A percentile compares a stretch with the other conserved stretches of the same genome.
phyloP scores from a whole-genome alignment of 1,140 invertebrate genomes.

The Mamestra configurata region DNA sequence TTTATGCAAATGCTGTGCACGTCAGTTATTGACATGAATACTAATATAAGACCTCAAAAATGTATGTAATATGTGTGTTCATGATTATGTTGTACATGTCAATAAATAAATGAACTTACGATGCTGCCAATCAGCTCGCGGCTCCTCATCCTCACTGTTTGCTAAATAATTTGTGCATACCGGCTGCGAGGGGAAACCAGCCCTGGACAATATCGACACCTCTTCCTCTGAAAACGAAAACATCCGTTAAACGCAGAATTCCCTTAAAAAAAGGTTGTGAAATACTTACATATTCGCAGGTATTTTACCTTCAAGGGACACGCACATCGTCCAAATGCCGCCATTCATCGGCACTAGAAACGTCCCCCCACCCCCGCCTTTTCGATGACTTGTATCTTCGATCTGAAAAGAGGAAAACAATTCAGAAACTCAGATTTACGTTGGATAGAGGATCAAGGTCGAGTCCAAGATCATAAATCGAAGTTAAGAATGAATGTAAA shows the following conservation, averaged over 20 bases:
- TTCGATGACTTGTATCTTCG: constrained; percentile 73
- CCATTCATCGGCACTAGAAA: constrained; percentile 95
- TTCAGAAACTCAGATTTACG: neutral
- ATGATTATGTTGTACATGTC: too few relatives aligned
- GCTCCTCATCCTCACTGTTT: constrained; percentile 91
- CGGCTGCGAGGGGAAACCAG: constrained; percentile 91
- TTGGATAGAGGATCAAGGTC: too few relatives aligned
- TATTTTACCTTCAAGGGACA: constrained; percentile 92
- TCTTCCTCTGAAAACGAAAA: constrained; percentile 90
- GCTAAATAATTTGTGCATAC: constrained; percentile 94
- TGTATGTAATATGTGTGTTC: too few relatives aligned
- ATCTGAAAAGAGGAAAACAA: constrained; percentile 74
- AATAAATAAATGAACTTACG: constrained; percentile 86
- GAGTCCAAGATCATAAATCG: too few relatives aligned
- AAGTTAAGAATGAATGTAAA: too few relatives aligned
- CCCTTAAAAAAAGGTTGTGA: too few relatives aligned
- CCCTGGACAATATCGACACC: constrained; percentile 89
- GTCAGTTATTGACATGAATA: too few relatives aligned
- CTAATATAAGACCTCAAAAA: too few relatives aligned
- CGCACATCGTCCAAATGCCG: constrained; percentile 95
- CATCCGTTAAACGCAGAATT: neutral
- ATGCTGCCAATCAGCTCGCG: constrained; percentile 94
- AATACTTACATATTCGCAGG: too few relatives aligned
- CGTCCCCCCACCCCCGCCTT: constrained; percentile 81
- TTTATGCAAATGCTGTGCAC: too few relatives aligned